phyloP scores from a whole-genome alignment of 1,140 invertebrate genomes.

The Ectropis grisescens region DNA sequence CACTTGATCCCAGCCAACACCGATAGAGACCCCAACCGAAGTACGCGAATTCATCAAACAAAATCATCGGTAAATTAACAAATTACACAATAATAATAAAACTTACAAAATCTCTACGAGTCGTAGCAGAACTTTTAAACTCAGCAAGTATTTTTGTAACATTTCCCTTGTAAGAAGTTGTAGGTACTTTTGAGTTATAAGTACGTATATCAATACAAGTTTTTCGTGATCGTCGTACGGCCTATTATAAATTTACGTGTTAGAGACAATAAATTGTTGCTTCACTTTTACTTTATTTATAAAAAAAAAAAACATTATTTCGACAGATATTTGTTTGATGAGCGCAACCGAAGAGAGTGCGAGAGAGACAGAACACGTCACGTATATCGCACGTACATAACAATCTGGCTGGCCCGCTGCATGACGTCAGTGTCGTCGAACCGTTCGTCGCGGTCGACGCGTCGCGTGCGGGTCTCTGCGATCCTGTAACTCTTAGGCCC shows the following conservation, averaged over 20 bases:
- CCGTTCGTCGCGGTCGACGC: slow-evolving; percentile 68
- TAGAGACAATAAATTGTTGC: too few relatives aligned
- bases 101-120: too few relatives aligned
- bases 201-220: too few relatives aligned
- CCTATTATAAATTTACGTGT: too few relatives aligned
- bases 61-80: slow-evolving; percentile 10
- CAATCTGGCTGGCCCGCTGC: slow-evolving; percentile 86
- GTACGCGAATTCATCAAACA: slow-evolving; percentile 37
- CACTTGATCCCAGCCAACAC: slow-evolving; percentile 30
- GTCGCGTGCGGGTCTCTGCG: slow-evolving; percentile 50
- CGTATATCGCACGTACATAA: slow-evolving; percentile 77
- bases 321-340: slow-evolving; percentile 14
- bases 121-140: too few relatives aligned
- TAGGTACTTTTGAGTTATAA: too few relatives aligned
- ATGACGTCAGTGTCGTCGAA: slow-evolving; percentile 83
- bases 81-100: too few relatives aligned
- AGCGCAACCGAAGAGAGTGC: slow-evolving; percentile 11
- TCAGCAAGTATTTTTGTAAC: too few relatives aligned
- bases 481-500: slow-evolving; percentile 41
- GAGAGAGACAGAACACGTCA: slow-evolving; percentile 16
- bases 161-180: too few relatives aligned
- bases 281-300: too few relatives aligned
- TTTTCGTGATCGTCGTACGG: too few relatives aligned
- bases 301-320: too few relatives aligned
- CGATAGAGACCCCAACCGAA: slow-evolving; percentile 29